Evolutionary conservation across 2,797 vertebrate genomes (phyloP).

Genomic region (Percopsis omiscomaycus): DNA sequence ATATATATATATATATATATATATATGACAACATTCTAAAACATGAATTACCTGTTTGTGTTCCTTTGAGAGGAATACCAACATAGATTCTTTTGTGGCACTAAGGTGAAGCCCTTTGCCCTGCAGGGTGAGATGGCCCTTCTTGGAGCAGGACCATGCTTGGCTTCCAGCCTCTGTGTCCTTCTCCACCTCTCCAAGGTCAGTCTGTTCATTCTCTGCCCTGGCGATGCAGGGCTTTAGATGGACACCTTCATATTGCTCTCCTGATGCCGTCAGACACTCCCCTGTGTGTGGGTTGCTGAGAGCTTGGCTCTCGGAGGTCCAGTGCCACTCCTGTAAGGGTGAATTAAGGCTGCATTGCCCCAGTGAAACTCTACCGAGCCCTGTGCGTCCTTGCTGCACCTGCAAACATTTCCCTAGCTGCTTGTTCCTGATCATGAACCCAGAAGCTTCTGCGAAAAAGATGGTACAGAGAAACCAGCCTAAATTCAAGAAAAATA

Average conservation of each 20-base stretch:
- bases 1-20: too few relatives aligned
- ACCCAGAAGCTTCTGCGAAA: slow-evolving; percentile 63
- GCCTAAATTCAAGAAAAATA: neutral
- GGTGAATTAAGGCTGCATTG: slow-evolving; percentile 66
- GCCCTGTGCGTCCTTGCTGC: slow-evolving; percentile 39
- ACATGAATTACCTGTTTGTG: slow-evolving; percentile 73
- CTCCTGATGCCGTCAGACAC: slow-evolving; percentile 75
- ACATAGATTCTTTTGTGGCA: slow-evolving; percentile 69
- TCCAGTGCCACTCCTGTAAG: slow-evolving; percentile 81
- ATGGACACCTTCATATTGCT: slow-evolving; percentile 68
- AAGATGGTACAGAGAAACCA: neutral
- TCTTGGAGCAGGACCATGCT: slow-evolving; percentile 83
- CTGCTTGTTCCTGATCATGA: slow-evolving; percentile 81
- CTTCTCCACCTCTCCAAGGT: slow-evolving; percentile 28
- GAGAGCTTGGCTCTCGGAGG: slow-evolving; percentile 58
- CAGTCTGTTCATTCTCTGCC: slow-evolving; percentile 38
- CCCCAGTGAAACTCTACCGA: slow-evolving; percentile 64
- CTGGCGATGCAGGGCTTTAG: slow-evolving; percentile 70
- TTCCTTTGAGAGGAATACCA: slow-evolving; percentile 79
- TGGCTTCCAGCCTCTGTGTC: slow-evolving; percentile 64
- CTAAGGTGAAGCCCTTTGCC: slow-evolving; percentile 80
- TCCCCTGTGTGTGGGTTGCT: slow-evolving; percentile 66
- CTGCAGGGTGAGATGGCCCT: slow-evolving; percentile 79
- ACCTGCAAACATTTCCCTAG: slow-evolving; percentile 78
- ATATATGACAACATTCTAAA: too few relatives aligned